Evolutionary conservation across 2,113 vertebrate genomes (phyloP), one percentile per base, ranked within the genome.

Genomic region (Macquaria ambigua): DNA sequence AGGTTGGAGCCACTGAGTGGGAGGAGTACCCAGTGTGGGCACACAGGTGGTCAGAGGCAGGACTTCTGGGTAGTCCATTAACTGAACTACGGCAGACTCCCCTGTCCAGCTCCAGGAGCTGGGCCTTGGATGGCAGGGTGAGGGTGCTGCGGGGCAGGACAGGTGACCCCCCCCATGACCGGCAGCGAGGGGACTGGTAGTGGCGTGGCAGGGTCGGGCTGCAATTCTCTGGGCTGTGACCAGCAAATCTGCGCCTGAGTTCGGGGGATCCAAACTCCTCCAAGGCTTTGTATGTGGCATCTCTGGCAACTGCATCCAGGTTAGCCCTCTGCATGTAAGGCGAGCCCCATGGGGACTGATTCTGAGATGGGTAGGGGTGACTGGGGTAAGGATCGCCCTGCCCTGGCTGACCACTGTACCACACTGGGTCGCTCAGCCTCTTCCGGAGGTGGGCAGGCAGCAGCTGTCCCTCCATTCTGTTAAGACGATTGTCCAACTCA

Each of bases 221-320:
- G 62, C 8, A 34, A 68, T 34, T 77, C 14, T 91, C 86, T 37
- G 74, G 34, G 16, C 11, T 31, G 20, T 84, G 77, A 41, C 70
- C 82, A 8, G 59, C 83, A 64, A 92, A 83, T 56, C 79, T 79
- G 5, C 77, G 89, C n/a, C 76, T 85, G 1, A 95, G 76, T 43
- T 94, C 90, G 8, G 94, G 95, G 1, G 95, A 95, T 53, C 95
- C 94, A 71, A 96, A 95, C 50, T 95, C 94, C 46, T 95, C 89
- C 63, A 94, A 70, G 21, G 95, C 92, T 58, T 87, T 82, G 55
- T 61, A 52, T 52, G 94, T 92, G 67, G 95, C 91, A 55, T 93
- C 93, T 83, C 80, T 90, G 66, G 93, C 90, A 12, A 93, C 68
- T 3, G 89, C 67, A 14, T 93, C 93, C 75, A 89, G 3, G 18